These are phyloP conservation scores for Dysmachus trigonus DNA, from an alignment of 2,888 invertebrate genomes.

Conservation along the genomic window DNA sequence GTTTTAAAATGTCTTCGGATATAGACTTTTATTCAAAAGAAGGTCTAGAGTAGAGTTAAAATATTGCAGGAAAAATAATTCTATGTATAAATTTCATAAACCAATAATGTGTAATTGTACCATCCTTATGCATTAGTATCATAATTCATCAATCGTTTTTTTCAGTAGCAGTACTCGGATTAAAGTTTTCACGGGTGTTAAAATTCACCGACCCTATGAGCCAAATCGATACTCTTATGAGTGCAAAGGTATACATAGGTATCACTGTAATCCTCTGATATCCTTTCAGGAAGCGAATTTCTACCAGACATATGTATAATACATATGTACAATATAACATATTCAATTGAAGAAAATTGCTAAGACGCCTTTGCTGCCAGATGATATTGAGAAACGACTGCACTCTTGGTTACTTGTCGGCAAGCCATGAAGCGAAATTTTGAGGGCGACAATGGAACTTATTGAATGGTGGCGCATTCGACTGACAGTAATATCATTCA, in stretches of 20 bases:
- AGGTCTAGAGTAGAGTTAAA: too few species aligned
- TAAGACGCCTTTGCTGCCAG: neutral
- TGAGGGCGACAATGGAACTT: neutral
- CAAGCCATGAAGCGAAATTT: neutral
- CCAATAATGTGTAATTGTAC: too few species aligned
- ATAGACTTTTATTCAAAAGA: too few species aligned
- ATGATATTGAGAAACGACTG: neutral
- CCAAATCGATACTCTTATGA: neutral
- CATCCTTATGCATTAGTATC: too few species aligned
- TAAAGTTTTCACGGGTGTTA: neutral
- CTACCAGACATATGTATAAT: neutral
- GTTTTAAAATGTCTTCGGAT: too few species aligned
- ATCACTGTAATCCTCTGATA: neutral
- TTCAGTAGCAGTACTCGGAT: neutral
- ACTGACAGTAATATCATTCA: neutral
- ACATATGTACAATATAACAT: too few species aligned
- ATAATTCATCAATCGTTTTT: too few species aligned
- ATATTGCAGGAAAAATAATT: too few species aligned
- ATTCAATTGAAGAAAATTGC: neutral
- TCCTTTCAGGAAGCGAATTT: neutral
- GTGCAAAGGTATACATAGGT: neutral
- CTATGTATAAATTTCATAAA: too few species aligned
- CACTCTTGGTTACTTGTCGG: neutral
- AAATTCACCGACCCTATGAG: neutral
- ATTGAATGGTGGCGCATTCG: neutral